These are phyloP conservation scores for Halcyon senegalensis DNA, from an alignment of 2,113 vertebrate species.

Conservation along the genomic window DNA sequence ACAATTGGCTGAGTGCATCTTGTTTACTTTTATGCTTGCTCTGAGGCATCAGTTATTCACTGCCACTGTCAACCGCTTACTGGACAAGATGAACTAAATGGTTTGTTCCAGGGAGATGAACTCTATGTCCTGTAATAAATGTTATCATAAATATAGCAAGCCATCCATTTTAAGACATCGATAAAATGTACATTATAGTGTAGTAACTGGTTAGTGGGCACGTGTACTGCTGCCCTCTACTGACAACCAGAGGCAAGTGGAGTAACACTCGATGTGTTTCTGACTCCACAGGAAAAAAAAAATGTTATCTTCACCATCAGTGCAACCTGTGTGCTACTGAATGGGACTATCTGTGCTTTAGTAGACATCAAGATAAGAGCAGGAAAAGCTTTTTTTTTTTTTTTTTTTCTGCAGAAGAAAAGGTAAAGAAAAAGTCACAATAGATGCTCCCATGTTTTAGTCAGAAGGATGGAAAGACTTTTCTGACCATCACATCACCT, in stretches of 20 bases:
- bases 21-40: constrained; percentile 68
- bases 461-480: neutral
- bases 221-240: constrained; percentile 14
- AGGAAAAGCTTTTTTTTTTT: neutral
- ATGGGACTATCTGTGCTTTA: neutral
- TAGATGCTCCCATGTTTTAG: neutral
- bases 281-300: neutral
- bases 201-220: neutral
- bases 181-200: neutral
- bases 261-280: neutral
- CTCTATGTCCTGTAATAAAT: constrained; percentile 56
- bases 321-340: neutral
- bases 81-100: constrained; percentile 62
- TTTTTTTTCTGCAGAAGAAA: neutral
- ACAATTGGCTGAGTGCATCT: constrained; percentile 57
- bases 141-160: constrained; percentile 50
- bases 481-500: neutral
- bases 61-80: constrained; percentile 32
- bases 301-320: neutral
- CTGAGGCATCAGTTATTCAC: constrained; percentile 57
- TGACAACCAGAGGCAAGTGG: neutral
- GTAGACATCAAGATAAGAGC: neutral
- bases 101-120: constrained; percentile 56
- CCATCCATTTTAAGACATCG: constrained; percentile 25
- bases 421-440: neutral